Evolutionary conservation across 1,140 invertebrate genomes (phyloP).

Genomic region (Dermatophagoides farinae): DNA sequence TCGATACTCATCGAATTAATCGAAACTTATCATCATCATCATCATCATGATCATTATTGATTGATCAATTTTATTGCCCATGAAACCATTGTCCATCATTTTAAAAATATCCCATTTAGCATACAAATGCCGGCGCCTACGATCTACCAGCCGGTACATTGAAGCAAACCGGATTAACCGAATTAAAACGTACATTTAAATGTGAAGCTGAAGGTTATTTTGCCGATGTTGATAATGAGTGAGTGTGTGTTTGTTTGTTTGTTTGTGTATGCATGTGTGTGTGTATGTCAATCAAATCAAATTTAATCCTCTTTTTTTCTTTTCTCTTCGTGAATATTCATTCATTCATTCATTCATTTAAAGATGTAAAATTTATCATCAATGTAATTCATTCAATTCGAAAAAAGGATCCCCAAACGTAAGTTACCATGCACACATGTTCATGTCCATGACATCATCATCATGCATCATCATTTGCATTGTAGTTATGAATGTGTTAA

Average conservation of each 20-base stretch:
- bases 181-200: conserved; percentile 3
- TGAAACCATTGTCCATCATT: no score
- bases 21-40: neutral
- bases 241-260: no score
- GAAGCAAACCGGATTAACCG: neutral
- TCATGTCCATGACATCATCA: neutral
- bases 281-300: no score
- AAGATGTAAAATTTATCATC: conserved; percentile 10
- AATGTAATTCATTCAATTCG: neutral
- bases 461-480: neutral
- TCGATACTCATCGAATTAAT: no score
- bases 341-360: no score
- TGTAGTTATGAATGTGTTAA: neutral
- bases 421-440: neutral
- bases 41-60: no score
- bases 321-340: neutral
- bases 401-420: neutral
- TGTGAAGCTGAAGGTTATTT: conserved; percentile 11
- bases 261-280: no score
- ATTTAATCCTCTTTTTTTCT: neutral
- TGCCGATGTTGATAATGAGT: conserved; percentile 7
- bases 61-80: no score
- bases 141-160: neutral
- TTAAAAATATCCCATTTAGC: neutral
- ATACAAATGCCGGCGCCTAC: neutral